phyloP scores from a whole-genome alignment of 2,797 vertebrate genomes.

The Myiotriccus ornatus region DNA sequence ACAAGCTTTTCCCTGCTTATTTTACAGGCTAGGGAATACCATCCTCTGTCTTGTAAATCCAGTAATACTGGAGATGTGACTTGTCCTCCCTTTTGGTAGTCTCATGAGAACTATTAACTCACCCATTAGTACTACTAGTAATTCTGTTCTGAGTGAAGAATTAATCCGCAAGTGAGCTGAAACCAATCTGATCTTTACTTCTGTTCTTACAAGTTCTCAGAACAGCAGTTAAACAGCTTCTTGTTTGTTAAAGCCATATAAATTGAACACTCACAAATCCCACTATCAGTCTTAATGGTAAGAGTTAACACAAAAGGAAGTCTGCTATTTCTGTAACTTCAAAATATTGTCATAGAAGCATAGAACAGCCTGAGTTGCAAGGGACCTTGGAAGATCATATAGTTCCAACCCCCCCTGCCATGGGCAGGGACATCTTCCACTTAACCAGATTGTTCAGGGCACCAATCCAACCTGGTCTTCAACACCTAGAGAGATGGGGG shows the following conservation, averaged over 20 bases:
- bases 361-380: not conserved
- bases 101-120: not conserved
- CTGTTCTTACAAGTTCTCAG: not conserved
- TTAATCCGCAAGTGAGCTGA: not conserved
- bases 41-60: not conserved
- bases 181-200: not conserved
- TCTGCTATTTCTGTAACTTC: not conserved
- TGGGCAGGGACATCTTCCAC: not conserved
- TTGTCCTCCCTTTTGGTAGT: not conserved
- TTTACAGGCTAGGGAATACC: not conserved
- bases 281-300: not conserved
- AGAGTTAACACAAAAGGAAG: not conserved
- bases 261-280: not conserved
- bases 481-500: not conserved
- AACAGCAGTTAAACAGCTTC: not conserved
- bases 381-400: fast-evolving
- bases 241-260: not conserved
- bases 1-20: not conserved
- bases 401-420: fast-evolving
- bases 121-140: not conserved
- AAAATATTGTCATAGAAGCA: not conserved
- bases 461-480: not conserved
- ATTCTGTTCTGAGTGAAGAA: not conserved
- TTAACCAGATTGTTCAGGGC: not conserved
- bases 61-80: not conserved